Evolutionary conservation across 2,888 invertebrate genomes (phyloP), one percentile per base, ranked within the genome.

Genomic region (Synanthedon vespiformis): DNA sequence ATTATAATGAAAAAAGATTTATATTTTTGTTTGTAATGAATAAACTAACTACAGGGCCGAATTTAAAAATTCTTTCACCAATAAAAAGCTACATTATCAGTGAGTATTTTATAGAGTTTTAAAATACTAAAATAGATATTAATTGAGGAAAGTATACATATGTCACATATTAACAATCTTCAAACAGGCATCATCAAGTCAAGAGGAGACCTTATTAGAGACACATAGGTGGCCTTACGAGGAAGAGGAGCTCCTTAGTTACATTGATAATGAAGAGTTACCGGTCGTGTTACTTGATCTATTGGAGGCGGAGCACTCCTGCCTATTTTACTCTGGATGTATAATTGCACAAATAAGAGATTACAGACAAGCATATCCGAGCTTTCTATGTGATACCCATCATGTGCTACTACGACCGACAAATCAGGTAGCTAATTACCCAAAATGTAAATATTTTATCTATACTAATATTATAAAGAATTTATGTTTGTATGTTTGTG

Each of bases 331-430:
- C 79, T 94, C 93, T 63, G 97, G 97, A 57, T 96, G 96, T 86
- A 93, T 97, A 58, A 94, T 97, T 73, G 95, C 94, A 64, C 95
- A 97, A 89, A 91, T 97, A 66, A 90, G 96, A 68, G 96, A 97
- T 82, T 95, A 94, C 76, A 90, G 96, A 71, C 94, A 93, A 84
- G 91, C 92, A 62, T 93, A 92, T 86, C 92, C 93, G 64, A 91
- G 89, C 79, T 92, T 91, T 78, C 88, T 91, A 74, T 94, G 93
- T 88, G 94, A 94, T 88, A 92, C 93, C 64, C 93, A 94, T 83
- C 94, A 95, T 90, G 95, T 96, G 62, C 88, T 97, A 66, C 90
- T 97, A 65, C 92, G 92, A 82, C 96, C 96, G 67, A 94, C 95
- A 58, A 93, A 94, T 74, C 94, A 95, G 91, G 95, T 95, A 80